Base-by-base conservation (phyloP, 2,797 vertebrate species). In the Gymnopithys bicolor region DNA sequence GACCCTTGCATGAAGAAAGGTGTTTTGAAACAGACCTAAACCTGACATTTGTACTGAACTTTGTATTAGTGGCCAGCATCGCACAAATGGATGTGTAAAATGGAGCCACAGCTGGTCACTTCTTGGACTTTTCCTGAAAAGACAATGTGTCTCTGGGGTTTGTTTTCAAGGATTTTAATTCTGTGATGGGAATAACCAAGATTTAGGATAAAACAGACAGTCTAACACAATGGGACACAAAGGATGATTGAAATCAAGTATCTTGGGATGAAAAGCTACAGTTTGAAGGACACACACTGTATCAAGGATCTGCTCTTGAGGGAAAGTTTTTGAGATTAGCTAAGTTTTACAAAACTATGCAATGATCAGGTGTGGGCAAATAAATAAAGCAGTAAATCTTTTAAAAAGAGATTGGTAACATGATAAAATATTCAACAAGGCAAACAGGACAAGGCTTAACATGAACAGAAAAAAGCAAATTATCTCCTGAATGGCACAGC, bases 381-480 rank as follows among this genome's bases (percentile, higher is more conserved):
- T 73, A 87, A 74, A 87, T 52, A 84, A 69, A 91, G 17, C 14
- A 87, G 22, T n/a, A 88, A 77, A 75, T 58, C 11, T 82, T 89
- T 84, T 48, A 45, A 62, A 79, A 70, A 60, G 17, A 81, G 19
- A 88, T 32, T 30, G 17, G 30, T 41, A 83, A 53, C 22, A n/a
- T 37, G n/a, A 92, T 75, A 88, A 93, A 92, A 75, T 60, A 86
- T 95, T 93, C 16, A 93, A 56, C 62, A 91, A 90, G 35, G 21
- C 16, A 84, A 93, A 84, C 13, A 83, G 18, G 28, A 67, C 8
- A 58, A 52, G 15, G 37, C 87, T 81, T 84, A 58, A 83, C 74
- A 32, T 52, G 56, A 84, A 90, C 23, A 35, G 24, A 41, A 76
- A 74, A 85, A 88, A 49, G 35, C 9, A 89, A 53, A 66, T 76